Evolutionary conservation across 2,113 vertebrate species (phyloP).

Genomic region (Phasianus colchicus): DNA sequence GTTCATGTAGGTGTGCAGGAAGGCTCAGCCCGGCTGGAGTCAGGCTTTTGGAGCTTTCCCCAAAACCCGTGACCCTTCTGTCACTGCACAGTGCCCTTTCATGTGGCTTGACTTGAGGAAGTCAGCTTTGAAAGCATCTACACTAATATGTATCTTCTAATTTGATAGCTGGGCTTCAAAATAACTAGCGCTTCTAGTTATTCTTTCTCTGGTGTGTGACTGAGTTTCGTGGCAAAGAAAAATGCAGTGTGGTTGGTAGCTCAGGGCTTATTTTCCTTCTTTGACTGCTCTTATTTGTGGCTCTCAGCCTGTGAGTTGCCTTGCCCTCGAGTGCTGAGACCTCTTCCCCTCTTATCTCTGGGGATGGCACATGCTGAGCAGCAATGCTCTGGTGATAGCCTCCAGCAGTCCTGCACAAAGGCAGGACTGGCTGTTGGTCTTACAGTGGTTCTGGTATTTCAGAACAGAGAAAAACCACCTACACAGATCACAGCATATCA

Average conservation of each 20-base stretch:
- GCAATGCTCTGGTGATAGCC: fast-evolving
- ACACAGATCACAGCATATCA: background rate
- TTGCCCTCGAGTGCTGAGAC: background rate
- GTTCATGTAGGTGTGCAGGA: background rate
- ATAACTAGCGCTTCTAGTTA: background rate
- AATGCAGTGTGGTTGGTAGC: background rate
- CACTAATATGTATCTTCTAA: background rate
- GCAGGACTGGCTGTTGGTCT: background rate
- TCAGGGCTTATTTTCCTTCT: background rate
- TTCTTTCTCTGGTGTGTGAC: background rate
- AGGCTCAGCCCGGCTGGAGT: fast-evolving
- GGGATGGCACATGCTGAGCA: fast-evolving
- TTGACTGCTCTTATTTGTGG: background rate
- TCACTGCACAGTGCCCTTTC: background rate
- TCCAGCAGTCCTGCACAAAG: background rate
- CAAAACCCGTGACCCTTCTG: background rate
- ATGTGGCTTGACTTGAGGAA: background rate
- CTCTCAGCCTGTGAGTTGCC: background rate
- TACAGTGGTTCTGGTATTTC: background rate
- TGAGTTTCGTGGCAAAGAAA: background rate
- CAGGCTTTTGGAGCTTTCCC: background rate
- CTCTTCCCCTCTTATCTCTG: background rate
- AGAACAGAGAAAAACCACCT: background rate
- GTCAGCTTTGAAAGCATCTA: background rate
- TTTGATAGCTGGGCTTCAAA: background rate